These are phyloP conservation scores for Cephus spinipes DNA, from an alignment of 2,888 invertebrate genomes.

Conservation along the genomic window DNA sequence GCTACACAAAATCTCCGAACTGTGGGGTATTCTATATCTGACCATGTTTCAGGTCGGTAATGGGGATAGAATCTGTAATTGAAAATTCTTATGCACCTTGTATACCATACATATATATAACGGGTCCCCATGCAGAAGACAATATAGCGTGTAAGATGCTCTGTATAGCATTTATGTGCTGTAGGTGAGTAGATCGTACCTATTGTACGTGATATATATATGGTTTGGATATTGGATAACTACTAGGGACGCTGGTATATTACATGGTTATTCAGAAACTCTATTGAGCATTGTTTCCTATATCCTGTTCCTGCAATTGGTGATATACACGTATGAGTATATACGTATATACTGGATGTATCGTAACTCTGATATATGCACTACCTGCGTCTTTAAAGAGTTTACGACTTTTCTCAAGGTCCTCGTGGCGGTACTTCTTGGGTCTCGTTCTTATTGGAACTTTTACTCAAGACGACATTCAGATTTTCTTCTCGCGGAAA, in stretches of 20 bases:
- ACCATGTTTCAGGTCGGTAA: background rate
- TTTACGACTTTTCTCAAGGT: background rate
- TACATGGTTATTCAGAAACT: background rate
- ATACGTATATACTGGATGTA: background rate
- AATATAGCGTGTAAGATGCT: background rate
- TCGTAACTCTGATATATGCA: background rate
- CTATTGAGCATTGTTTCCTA: background rate
- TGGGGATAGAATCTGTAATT: background rate
- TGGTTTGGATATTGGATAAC: background rate
- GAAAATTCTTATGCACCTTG: too few relatives aligned
- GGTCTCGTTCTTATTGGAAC: background rate
- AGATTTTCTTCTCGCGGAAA: background rate
- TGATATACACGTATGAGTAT: background rate
- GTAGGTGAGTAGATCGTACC: background rate
- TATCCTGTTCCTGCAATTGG: background rate
- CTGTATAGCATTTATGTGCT: background rate
- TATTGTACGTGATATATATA: background rate
- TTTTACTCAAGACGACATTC: background rate
- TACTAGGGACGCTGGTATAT: background rate
- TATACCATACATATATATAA: too few relatives aligned
- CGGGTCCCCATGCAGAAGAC: too few relatives aligned
- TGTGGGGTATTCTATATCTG: background rate
- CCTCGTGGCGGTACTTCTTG: background rate
- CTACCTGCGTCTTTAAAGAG: background rate
- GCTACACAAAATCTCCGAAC: background rate